These are phyloP conservation scores for Ips typographus DNA, from an alignment of 1,140 invertebrate species.

Conservation along the genomic window DNA sequence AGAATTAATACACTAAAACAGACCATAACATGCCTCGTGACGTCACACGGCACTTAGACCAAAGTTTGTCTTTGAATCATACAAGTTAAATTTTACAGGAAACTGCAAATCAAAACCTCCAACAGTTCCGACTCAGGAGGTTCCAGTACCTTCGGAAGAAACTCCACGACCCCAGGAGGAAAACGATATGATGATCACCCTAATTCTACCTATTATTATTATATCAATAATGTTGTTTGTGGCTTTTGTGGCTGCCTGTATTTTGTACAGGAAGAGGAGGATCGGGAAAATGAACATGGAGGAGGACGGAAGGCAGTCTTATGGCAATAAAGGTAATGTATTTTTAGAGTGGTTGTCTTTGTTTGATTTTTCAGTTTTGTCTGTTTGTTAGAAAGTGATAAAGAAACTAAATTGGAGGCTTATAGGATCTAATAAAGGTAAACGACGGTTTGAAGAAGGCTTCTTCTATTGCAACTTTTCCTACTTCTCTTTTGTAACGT, in stretches of 20 bases:
- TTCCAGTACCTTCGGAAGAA: conserved; percentile 37
- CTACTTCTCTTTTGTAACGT: no score
- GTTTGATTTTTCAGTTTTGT: no score
- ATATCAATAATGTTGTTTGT: conserved; percentile 86
- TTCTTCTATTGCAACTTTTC: no score
- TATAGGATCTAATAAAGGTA: no score
- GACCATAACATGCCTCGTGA: no score
- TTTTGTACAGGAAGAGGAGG: conserved; percentile 80
- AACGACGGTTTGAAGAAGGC: no score
- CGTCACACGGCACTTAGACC: no score
- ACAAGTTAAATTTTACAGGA: conserved; percentile 50
- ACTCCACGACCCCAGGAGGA: conserved; percentile 41
- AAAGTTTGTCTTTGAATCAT: no score
- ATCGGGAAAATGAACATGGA: conserved; percentile 81
- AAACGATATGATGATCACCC: conserved; percentile 88
- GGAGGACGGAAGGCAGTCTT: conserved; percentile 70
- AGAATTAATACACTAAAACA: no score
- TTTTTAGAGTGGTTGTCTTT: no score
- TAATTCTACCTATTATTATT: conserved; percentile 85
- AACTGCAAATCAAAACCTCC: conserved; percentile 58
- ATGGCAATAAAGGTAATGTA: conserved; percentile 75
- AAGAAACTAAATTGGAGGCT: no score
- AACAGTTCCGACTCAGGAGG: conserved; percentile 29
- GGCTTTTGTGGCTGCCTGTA: conserved; percentile 83
- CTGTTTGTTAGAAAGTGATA: no score